A percentile compares a stretch with the other conserved stretches of the same genome.
Conservation (phyloP, 2,888 invertebrate species). For the Limenitis arthemis region DNA sequence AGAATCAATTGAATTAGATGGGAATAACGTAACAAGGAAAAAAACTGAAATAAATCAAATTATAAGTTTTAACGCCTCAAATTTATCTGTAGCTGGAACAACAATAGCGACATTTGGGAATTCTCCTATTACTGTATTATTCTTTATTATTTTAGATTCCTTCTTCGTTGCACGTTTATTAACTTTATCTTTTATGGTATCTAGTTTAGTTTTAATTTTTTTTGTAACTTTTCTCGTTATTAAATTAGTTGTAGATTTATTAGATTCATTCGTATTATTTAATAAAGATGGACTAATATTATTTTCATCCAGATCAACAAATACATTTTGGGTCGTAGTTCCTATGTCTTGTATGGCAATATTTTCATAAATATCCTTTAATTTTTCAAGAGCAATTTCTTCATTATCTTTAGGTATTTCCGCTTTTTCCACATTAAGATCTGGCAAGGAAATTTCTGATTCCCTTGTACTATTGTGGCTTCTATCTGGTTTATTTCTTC, state of each 20-base stretch:
- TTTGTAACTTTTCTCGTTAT: background rate
- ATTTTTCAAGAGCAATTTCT: slow-evolving; percentile 40
- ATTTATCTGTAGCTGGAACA: slow-evolving; percentile 24
- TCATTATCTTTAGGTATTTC: slow-evolving; percentile 25
- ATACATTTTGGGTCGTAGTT: slow-evolving; percentile 42
- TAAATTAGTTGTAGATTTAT: slow-evolving; percentile 9
- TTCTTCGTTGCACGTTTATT: background rate
- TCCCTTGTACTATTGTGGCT: slow-evolving; percentile 29
- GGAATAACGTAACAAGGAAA: too few species aligned
- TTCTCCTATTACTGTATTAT: too few species aligned
- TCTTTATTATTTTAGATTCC: too few species aligned
- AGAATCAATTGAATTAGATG: slow-evolving; percentile 5
- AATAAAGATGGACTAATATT: slow-evolving; percentile 28
- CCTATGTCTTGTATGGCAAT: slow-evolving; percentile 31
- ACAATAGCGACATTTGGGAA: slow-evolving; percentile 43
- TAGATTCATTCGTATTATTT: slow-evolving; percentile 29
- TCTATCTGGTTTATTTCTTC: slow-evolving; percentile 16
- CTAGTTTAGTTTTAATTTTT: slow-evolving; percentile 9
- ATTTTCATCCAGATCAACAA: slow-evolving; percentile 36
- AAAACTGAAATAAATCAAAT: background rate
- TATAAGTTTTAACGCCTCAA: background rate
- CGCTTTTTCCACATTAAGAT: slow-evolving; percentile 43
- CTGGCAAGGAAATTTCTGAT: slow-evolving; percentile 50
- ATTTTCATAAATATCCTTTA: slow-evolving; percentile 38
- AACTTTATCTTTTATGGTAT: background rate